Percentiles rank a stretch among this genome's conserved stretches.
Conservation (phyloP, 92 coral and sea anemone species). For the Porites lobata region DNA sequence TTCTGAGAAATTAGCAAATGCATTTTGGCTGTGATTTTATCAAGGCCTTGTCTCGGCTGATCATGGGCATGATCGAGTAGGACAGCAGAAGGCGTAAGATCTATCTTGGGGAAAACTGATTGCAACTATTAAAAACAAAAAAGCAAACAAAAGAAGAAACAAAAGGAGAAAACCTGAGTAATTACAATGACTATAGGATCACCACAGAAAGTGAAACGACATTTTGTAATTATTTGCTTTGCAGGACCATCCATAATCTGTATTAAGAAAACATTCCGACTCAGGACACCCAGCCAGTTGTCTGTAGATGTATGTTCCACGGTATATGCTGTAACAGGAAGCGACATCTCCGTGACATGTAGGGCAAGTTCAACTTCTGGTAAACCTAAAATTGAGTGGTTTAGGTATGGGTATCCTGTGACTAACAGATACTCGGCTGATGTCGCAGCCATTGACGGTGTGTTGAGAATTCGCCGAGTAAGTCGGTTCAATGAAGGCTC, state of each 20-base stretch:
- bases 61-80: no score
- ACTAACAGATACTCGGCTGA: slow-evolving; percentile 66
- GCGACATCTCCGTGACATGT: slow-evolving; percentile 74
- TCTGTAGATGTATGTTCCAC: slow-evolving; percentile 76
- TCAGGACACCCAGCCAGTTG: slow-evolving; percentile 23
- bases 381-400: slow-evolving; percentile 53
- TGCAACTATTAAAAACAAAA: no score
- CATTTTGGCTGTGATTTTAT: no score
- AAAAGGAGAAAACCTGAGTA: no score
- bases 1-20: no score
- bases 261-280: slow-evolving; percentile 40
- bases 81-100: no score
- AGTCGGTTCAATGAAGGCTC: slow-evolving; percentile 83
- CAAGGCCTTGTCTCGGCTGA: no score
- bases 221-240: not conserved
- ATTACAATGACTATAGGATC: no score
- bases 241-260: slow-evolving; percentile 67
- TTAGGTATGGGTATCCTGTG: slow-evolving; percentile 58
- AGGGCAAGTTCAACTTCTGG: slow-evolving; percentile 64
- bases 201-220: no score
- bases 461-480: slow-evolving; percentile 61
- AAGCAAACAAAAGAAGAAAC: no score
- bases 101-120: no score
- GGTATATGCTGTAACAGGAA: slow-evolving; percentile 77
- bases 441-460: slow-evolving; percentile 68